Conservation (phyloP, 2,797 vertebrate species). For the Molossus molossus region DNA sequence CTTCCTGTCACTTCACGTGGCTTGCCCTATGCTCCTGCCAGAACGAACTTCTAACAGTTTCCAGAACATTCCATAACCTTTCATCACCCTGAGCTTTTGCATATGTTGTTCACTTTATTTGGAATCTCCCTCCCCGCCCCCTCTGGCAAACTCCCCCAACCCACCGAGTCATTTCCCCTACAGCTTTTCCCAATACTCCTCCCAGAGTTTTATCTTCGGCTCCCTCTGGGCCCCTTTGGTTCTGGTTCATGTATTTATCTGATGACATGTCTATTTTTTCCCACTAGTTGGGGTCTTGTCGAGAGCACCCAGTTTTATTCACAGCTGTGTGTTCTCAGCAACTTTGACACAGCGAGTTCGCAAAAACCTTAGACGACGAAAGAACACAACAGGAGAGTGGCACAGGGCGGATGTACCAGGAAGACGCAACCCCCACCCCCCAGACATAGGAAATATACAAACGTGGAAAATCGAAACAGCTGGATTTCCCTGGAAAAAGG, state of each 20-base stretch:
- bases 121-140: not conserved
- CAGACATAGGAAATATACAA: not conserved
- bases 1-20: not conserved
- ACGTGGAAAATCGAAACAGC: not conserved
- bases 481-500: not conserved
- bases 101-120: not conserved
- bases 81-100: not conserved
- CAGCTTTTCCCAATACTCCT: not conserved
- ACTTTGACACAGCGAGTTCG: not conserved
- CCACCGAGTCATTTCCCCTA: slow-evolving; percentile 10
- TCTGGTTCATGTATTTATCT: slow-evolving; percentile 52
- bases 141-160: not conserved
- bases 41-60: slow-evolving; percentile 30
- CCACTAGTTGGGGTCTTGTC: slow-evolving; percentile 14
- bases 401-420: no score
- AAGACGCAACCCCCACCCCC: not conserved
- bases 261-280: slow-evolving; percentile 46
- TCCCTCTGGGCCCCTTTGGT: not conserved
- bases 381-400: not conserved
- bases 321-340: not conserved
- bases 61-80: slow-evolving; percentile 47
- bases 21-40: not conserved
- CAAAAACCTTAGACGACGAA: not conserved
- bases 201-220: not conserved
- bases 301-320: slow-evolving; percentile 8